Conservation (phyloP, 2,888 invertebrate species). For the Netelia fuscicornis region DNA sequence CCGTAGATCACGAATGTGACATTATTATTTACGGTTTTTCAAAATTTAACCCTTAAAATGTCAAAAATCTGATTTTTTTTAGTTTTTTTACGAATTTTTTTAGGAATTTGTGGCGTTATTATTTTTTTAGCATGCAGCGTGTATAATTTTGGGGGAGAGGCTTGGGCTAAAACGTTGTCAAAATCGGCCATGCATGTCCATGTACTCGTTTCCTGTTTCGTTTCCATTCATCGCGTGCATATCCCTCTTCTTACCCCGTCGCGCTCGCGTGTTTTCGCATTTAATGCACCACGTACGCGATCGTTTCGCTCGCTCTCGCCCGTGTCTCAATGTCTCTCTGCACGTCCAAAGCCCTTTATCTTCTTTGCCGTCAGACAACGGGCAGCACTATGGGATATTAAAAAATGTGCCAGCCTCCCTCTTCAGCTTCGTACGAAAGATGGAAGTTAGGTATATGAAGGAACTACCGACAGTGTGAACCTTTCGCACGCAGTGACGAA, state of each 20-base stretch:
- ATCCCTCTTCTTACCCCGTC: not conserved
- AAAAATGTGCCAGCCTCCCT: conserved; percentile 72
- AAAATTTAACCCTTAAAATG: no score
- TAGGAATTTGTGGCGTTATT: no score
- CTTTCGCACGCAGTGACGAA: conserved; percentile 78
- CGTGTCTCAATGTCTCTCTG: conserved; percentile 55
- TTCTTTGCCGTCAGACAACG: conserved; percentile 70
- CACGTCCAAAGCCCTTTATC: conserved; percentile 68
- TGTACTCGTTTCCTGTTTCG: conserved; percentile 42
- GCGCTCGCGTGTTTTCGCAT: conserved; percentile 29
- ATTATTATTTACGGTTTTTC: no score
- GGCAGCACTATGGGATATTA: conserved; percentile 82
- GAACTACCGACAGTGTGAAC: conserved; percentile 46
- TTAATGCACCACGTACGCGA: conserved; percentile 38
- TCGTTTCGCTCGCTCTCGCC: conserved; percentile 37
- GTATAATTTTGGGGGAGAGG: not conserved
- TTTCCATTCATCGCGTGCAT: conserved; percentile 45
- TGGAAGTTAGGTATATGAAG: conserved; percentile 44
- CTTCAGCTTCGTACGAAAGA: conserved; percentile 53
- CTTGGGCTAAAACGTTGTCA: conserved; percentile 16
- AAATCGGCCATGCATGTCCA: conserved; percentile 16
- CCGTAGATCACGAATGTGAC: no score
- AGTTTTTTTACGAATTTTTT: no score
- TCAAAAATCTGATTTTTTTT: no score
- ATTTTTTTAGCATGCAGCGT: no score